Base-by-base conservation (phyloP, 2,113 vertebrate genomes). In the Macrotis lagotis region DNA sequence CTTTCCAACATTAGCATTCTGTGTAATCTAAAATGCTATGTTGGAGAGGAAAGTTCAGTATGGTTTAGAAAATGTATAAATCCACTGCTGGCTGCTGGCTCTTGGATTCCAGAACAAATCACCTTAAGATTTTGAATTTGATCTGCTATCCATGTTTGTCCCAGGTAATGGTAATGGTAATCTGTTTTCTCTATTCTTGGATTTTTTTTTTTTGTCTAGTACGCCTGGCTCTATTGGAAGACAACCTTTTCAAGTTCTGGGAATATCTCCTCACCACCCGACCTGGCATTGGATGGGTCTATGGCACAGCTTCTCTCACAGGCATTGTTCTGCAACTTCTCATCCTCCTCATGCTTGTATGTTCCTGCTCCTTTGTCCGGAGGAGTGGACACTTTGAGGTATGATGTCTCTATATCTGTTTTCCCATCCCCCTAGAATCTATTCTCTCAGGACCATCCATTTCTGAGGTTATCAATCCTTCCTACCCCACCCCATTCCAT, bases 361-460 rank as follows among this genome's bases (percentile, higher is more conserved):
- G 99, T 97, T 99, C 99, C 98, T 98, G 98, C 97, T 97, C 99
- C 25, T 99, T 99, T 0, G 94, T 99, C 10, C 98, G 99, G 0
- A 98, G 98, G 93, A 99, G 99, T 0, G 99, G 99, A 4, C 99
- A 99, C 97, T 99, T 99, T 25, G 99, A 99, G 98, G 99, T 99
- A 90, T 44, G 66, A 22, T 22, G 1, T 83, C n/a, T 83, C 50
- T 74, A 88, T 49, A 37, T 19, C n/a, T 49, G 50, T 53, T 48
- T 89, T 44, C 25, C 47, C n/a, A 28, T 49, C 25, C 25, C 0
- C 26, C 16, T 0, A 8, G 6, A 44, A 44, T 24, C 37, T 83
- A 44, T 2, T 19, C 14, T 83, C 19, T 44, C n/a, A 83, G 66
- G n/a, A 22, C 16, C n/a, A 44, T 83, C 16, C n/a, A 44, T 83